A percentile compares a stretch with the other conserved stretches of the same genome.
phyloP scores from a whole-genome alignment of 2,888 invertebrate genomes.

The Allolobophora icterica region DNA sequence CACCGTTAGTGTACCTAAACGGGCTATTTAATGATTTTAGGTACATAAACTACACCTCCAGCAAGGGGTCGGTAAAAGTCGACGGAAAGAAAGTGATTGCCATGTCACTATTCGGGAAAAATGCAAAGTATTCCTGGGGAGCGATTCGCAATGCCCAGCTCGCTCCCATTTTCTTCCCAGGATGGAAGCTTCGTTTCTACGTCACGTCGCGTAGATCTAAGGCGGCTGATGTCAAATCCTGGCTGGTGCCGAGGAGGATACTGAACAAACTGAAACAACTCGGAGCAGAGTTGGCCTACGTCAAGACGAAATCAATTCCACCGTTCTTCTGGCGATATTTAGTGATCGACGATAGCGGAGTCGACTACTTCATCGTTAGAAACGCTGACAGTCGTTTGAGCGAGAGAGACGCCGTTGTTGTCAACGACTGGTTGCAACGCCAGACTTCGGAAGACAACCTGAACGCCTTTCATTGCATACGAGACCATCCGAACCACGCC shows the following conservation, averaged over 20 bases:
- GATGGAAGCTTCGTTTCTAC: constrained; percentile 46
- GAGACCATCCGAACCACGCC: constrained; percentile 38
- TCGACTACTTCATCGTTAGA: constrained; percentile 38
- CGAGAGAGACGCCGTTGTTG: constrained; percentile 35
- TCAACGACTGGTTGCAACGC: constrained; percentile 30
- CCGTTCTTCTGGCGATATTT: constrained; percentile 36
- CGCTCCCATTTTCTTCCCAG: constrained; percentile 43
- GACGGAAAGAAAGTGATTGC: constrained; percentile 41
- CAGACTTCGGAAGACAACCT: background rate
- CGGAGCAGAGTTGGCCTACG: constrained; percentile 26
- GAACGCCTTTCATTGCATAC: constrained; percentile 39
- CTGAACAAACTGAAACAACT: constrained; percentile 27
- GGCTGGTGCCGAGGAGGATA: constrained; percentile 24
- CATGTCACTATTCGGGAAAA: constrained; percentile 44
- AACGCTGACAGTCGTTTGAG: constrained; percentile 33
- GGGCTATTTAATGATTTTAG: background rate
- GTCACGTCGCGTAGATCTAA: constrained; percentile 32
- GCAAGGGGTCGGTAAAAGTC: background rate
- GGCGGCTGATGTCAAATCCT: constrained; percentile 22
- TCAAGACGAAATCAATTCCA: constrained; percentile 13
- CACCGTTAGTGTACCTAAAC: too few relatives aligned
- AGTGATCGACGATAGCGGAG: constrained; percentile 36
- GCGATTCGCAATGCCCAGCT: constrained; percentile 47
- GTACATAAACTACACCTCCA: background rate
- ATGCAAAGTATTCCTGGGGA: constrained; percentile 44